These are phyloP conservation scores for Acrocephalus arundinaceus DNA, from an alignment of 2,113 vertebrate genomes.

Conservation along the genomic window DNA sequence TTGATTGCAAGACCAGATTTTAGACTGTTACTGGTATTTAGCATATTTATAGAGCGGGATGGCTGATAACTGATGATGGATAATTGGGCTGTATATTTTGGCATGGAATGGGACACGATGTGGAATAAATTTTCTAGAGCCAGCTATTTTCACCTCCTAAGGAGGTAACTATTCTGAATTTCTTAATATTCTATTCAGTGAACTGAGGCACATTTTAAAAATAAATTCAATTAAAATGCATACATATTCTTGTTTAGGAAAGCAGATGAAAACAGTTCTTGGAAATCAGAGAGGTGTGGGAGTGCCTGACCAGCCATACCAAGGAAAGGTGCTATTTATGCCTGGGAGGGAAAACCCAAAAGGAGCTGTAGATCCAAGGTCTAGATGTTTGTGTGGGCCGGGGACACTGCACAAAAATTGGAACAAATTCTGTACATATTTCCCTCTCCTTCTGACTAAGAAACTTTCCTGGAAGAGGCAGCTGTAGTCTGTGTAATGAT, in stretches of 20 bases:
- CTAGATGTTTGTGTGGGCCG: not conserved
- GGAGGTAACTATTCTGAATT: not conserved
- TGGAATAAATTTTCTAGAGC: not conserved
- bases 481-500: not conserved
- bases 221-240: not conserved
- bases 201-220: not conserved
- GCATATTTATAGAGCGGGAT: not conserved
- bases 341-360: not conserved
- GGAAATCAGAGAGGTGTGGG: not conserved
- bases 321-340: not conserved
- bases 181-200: not conserved
- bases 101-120: not conserved
- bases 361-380: not conserved
- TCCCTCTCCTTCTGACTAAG: not conserved
- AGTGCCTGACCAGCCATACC: not conserved
- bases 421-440: accelerated
- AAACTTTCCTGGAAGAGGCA: not conserved
- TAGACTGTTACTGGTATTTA: not conserved
- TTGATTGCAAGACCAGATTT: not conserved
- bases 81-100: not conserved
- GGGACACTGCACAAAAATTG: not conserved
- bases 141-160: not conserved
- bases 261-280: not conserved
- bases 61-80: not conserved
- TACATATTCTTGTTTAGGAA: not conserved